Base-by-base conservation (phyloP, 2,797 vertebrate genomes). In the Platalea minor region DNA sequence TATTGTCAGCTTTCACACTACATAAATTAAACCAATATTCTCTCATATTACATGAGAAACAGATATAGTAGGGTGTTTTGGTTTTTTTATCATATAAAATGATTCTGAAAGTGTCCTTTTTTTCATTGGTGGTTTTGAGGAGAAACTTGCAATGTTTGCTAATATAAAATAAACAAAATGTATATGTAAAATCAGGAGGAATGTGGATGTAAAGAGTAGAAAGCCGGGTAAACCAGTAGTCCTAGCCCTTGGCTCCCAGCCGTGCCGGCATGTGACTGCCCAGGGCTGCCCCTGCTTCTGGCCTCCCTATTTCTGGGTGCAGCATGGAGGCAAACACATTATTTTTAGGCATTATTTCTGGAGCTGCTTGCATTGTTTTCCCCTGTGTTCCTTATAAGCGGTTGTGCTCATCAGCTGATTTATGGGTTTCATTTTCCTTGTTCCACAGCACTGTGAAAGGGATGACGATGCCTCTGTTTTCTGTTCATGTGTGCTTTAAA, bases 1-100 rank as follows among this genome's bases (percentile, higher is more conserved):
- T 94, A 93, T 91, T 96, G 81, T 83, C 73, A 75, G 56, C 35
- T 89, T 96, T 97, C 93, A 91, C 91, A 46, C 93, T 78, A 51
- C 90, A 96, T 95, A 85, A 96, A 93, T 88, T 94, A 94, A 69
- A 85, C 23, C 16, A 53, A 5, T 57, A 59, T 85, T 96, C 88
- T 69, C 69, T 93, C 69, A 11, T 63, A 31, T 75, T 91, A 46
- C 45, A 21, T 26, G 54, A 89, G 82, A 94, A 92, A 48, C 21
- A 39, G 72, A 87, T 79, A 60, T 11, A 51, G 50, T 25, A 21
- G 53, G 25, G 18, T 60, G 26, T 35, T 89, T 78, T 12, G 11
- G 5, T 4, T 4, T 4, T 89, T 94, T 91, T 17, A 21, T 59
- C 3, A 10, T 54, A 29, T 20, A n/a, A 70, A 67, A 25, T 24